Base-by-base conservation (phyloP, 2,888 invertebrate species). In the Eucera pruinosa region DNA sequence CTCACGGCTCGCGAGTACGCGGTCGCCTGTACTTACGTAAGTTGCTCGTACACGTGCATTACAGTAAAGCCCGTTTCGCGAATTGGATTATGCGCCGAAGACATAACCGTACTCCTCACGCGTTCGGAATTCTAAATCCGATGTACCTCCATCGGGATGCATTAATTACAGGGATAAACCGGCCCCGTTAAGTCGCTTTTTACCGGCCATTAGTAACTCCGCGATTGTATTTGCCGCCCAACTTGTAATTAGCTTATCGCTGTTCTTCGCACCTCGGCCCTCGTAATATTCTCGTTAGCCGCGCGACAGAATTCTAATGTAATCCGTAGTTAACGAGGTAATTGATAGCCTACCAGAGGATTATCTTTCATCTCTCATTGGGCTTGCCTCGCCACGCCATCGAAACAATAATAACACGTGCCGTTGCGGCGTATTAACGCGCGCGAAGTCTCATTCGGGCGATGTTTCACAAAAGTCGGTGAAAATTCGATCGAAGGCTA, bases 21-120 rank as follows among this genome's bases (percentile, higher is more conserved):
- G 54, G 45, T 30, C 13, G 33, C 15, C 23, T 43, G 43, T 43
- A 33, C 50, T 75, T 78, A 78, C 55, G 78, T 66, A 78, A 78
- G 65, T 45, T 43, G 11, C 13, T 48, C 23, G 45, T 61, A 43
- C 65, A 65, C 58, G 75, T 64, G 75, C 43, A 60, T 64, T 47
- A 60, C 15, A 39, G 36, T 45, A 76, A 76, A 78, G 70, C 76
- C 33, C 57, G 61, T 57, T 70, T 65, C 18, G 55, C 15, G 55
- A 76, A 78, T 76, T 66, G 76, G 70, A 75, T 78, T 78, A 66
- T 33, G 20, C 65, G n/a, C n/a, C 55, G 70, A 76, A 70, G 78
- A 65, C 60, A 50, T 43, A 47, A 58, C 41, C 27, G 45, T 57
- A 52, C 55, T 25, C 48, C 27, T 36, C 52, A 62, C 57, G 41